These are phyloP conservation scores for Mesorhabditis belari DNA, from an alignment of 2,888 invertebrate species.

Conservation along the genomic window DNA sequence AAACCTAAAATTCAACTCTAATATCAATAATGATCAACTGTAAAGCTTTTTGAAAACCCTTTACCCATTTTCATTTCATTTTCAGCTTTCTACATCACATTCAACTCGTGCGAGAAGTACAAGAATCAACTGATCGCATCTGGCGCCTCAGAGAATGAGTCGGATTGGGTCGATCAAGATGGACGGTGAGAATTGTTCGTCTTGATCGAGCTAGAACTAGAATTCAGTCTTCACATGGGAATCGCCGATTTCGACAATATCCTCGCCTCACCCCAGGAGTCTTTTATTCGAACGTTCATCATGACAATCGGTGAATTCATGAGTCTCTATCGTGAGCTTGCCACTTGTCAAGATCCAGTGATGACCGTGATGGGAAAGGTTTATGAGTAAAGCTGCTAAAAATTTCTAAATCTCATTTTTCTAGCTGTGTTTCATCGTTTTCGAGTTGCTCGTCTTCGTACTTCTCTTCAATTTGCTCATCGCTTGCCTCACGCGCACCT, in stretches of 20 bases:
- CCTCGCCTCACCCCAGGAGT: slow-evolving; percentile 23
- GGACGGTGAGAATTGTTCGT: background rate
- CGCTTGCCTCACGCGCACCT: slow-evolving; percentile 99
- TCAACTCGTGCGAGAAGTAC: slow-evolving; percentile 64
- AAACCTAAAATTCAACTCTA: too few species aligned
- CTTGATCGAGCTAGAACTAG: background rate
- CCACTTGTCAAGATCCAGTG: slow-evolving; percentile 23
- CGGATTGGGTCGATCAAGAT: background rate
- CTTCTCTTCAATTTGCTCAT: slow-evolving; percentile 93
- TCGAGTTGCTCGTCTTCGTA: slow-evolving; percentile 94
- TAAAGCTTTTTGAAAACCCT: too few species aligned
- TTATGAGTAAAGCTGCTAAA: background rate
- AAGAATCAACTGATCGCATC: background rate
- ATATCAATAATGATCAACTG: too few species aligned
- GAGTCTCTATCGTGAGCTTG: slow-evolving; percentile 30
- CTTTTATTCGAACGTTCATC: slow-evolving; percentile 80
- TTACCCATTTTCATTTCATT: too few species aligned
- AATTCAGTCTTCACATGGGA: background rate
- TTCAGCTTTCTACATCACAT: slow-evolving; percentile 73
- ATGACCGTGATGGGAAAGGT: slow-evolving; percentile 32
- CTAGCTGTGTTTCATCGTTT: slow-evolving; percentile 68
- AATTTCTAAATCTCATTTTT: background rate
- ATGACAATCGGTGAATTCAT: slow-evolving; percentile 76
- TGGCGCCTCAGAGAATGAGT: too few species aligned
- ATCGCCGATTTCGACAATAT: slow-evolving; percentile 15